These are phyloP conservation scores for Phylloscopus trochiloides DNA, from an alignment of 2,113 vertebrate species.

Conservation along the genomic window DNA sequence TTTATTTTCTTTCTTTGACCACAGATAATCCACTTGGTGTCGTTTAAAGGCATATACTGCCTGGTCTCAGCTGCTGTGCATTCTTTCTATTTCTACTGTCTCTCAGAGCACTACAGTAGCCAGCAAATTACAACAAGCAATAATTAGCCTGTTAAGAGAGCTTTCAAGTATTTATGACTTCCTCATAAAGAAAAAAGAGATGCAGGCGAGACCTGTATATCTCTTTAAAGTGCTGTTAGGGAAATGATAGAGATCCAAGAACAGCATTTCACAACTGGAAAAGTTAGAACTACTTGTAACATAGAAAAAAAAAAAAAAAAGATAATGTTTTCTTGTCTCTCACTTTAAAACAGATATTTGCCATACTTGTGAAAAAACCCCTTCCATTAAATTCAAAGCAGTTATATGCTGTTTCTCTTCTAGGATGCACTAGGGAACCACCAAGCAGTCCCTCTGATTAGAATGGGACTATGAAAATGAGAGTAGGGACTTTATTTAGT, in stretches of 20 bases:
- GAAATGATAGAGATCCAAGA: background rate
- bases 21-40: background rate
- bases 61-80: background rate
- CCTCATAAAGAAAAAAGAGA: background rate
- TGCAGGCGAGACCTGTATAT: background rate
- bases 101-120: background rate
- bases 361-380: background rate
- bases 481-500: background rate
- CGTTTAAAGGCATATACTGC: background rate
- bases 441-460: background rate
- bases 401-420: background rate
- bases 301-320: background rate
- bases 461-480: constrained; percentile 28
- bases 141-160: background rate
- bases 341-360: background rate
- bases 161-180: background rate
- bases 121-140: background rate
- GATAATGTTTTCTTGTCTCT: background rate
- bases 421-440: background rate
- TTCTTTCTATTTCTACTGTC: background rate
- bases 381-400: background rate
- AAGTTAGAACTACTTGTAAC: background rate
- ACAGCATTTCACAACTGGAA: background rate
- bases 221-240: background rate
- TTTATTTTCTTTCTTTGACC: background rate